Base-by-base conservation (phyloP, 1,140 invertebrate species). In the Drosophila asahinai region DNA sequence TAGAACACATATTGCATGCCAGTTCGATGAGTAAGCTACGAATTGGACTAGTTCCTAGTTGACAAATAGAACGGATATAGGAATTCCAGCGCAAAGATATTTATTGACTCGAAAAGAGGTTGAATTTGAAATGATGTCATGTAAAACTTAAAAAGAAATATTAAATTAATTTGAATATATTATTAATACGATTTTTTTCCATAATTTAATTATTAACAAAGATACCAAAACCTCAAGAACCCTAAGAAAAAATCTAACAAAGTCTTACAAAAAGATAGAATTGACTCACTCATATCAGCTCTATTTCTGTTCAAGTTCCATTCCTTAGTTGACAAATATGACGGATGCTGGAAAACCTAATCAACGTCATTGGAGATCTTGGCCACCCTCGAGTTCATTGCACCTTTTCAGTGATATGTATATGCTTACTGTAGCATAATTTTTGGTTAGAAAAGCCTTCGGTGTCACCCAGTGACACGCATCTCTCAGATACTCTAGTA, bases 401-500 rank as follows among this genome's bases (percentile, higher is more conserved):
- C 64, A 61, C 81, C 14, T 43, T 42, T 36, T 15, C 22, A 40
- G 48, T 17, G 6, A 65, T 40, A 66, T 30, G 1, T 22, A 3
- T 38, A 22, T 22, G 49, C 66, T 66, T 45, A 54, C 17, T 36
- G 19, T 42, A 74, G 47, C 64, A 68, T 67, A 70, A 17, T 19
- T 58, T 52, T 62, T 47, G 42, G 25, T 43, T 38, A 19, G 49
- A 9, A 52, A 68, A 62, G 59, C 47, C 49, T 54, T 65, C 52
- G 48, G 71, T 77, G 62, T 80, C 66, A 75, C 74, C 82, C 49
- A 86, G 79, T 86, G 76, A 70, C 76, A 80, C 68, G 79, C 65
- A 82, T 84, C 25, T 80, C 33, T 47, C 2, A 33, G 15, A 27
- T 49, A 48, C 25, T 47, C 61, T 42, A 67, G 45, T 55, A 12